Conservation (phyloP, 2,888 invertebrate species). For the Halictus ligatus region DNA sequence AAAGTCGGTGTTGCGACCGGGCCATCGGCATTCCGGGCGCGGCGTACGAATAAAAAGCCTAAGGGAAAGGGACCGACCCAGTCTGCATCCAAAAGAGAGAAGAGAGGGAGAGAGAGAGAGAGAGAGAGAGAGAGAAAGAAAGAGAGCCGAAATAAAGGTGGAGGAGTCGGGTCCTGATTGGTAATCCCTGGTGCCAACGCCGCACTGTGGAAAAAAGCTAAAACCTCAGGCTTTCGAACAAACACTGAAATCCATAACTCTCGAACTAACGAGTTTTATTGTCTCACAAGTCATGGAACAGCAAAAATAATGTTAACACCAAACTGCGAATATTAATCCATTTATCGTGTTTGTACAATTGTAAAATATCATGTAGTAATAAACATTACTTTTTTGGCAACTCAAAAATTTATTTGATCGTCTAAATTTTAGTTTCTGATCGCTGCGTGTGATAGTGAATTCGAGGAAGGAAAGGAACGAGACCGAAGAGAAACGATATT, state of each 20-base stretch:
- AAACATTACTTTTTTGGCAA: too few relatives aligned
- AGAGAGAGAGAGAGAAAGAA: constrained; percentile 9
- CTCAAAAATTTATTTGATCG: background rate
- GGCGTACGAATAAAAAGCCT: constrained; percentile 59
- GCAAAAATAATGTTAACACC: background rate
- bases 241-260: background rate
- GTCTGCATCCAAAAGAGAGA: background rate
- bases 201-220: constrained; percentile 3
- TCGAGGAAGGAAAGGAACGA: constrained; percentile 52
- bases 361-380: background rate
- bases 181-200: constrained; percentile 64
- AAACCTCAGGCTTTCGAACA: background rate
- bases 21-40: constrained; percentile 70
- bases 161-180: constrained; percentile 62
- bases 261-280: background rate
- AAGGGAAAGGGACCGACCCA: constrained; percentile 34
- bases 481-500: constrained; percentile 55
- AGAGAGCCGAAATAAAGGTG: constrained; percentile 29
- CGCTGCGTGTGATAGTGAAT: constrained; percentile 46
- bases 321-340: background rate
- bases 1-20: constrained; percentile 57
- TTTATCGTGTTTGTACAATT: background rate
- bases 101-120: background rate
- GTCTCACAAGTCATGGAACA: background rate
- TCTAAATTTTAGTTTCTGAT: background rate